phyloP scores from a whole-genome alignment of 1,140 invertebrate species.

The Xylocopa sonorina region DNA sequence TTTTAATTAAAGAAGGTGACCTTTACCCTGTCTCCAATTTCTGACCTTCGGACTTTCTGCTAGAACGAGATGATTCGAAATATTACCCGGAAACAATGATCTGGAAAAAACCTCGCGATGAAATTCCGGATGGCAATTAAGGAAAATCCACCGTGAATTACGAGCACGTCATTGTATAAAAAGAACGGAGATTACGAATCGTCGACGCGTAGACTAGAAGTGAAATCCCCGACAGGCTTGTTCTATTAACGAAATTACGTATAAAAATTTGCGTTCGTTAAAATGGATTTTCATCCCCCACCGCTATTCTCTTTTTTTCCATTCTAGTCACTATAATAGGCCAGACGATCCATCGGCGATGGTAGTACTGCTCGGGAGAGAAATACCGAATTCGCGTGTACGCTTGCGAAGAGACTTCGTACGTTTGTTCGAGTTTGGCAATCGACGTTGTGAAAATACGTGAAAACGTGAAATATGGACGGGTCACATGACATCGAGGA shows the following conservation, averaged over 20 bases:
- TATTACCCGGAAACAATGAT: not conserved
- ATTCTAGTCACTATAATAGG: conserved; percentile 34
- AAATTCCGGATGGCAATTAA: not conserved
- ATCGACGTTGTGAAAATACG: not conserved
- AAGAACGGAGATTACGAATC: not conserved
- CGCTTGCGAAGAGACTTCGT: not conserved
- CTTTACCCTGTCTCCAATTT: too few relatives aligned
- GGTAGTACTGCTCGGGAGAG: conserved; percentile 8
- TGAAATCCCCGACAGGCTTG: too few relatives aligned
- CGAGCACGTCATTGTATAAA: not conserved
- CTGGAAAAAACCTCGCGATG: not conserved
- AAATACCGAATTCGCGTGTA: conserved; percentile 3
- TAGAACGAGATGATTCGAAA: not conserved
- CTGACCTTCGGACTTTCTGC: too few relatives aligned
- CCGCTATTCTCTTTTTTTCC: conserved; percentile 42
- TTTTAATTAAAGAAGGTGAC: too few relatives aligned
- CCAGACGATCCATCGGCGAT: conserved; percentile 18
- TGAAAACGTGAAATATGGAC: conserved; percentile 50
- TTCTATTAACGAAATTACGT: too few relatives aligned
- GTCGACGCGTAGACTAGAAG: not conserved
- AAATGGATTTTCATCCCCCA: too few relatives aligned
- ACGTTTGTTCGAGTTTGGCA: not conserved
- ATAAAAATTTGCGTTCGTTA: too few relatives aligned
- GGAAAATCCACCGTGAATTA: not conserved
- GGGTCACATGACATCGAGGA: conserved; percentile 73